Evolutionary conservation across 2,888 invertebrate species (phyloP).

Genomic region (Pterostichus madidus): DNA sequence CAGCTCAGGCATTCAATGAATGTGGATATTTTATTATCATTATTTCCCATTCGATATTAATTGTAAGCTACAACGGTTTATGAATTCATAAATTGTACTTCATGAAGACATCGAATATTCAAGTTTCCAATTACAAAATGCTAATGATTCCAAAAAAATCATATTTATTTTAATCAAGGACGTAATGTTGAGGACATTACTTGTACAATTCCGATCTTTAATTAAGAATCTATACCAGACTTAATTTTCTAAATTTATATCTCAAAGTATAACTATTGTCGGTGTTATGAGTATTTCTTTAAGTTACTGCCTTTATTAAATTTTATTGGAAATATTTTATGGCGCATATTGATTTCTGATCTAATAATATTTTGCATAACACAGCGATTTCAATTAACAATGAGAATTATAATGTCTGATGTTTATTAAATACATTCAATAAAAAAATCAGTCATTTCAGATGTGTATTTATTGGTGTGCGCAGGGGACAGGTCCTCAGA

Average conservation of each 20-base stretch:
- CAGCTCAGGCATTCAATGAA: constrained; percentile 10
- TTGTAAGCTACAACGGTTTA: constrained; percentile 51
- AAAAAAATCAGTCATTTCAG: no score
- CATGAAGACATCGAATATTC: constrained; percentile 64
- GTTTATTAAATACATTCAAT: background rate
- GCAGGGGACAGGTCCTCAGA: no score
- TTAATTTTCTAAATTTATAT: background rate
- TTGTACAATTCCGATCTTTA: constrained; percentile 46
- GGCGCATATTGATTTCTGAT: background rate
- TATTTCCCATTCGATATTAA: constrained; percentile 54
- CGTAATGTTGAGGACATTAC: constrained; percentile 28
- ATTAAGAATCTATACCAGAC: constrained; percentile 53
- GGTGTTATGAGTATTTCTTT: background rate
- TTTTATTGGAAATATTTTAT: constrained; percentile 28
- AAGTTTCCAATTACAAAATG: constrained; percentile 54
- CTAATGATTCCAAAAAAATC: constrained; percentile 43
- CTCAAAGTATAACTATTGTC: background rate
- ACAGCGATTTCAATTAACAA: background rate
- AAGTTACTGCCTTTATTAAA: constrained; percentile 36
- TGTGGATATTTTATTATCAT: constrained; percentile 52
- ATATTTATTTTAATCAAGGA: constrained; percentile 54
- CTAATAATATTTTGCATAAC: constrained; percentile 1
- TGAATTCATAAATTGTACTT: constrained; percentile 61
- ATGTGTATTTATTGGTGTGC: no score
- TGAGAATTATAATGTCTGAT: background rate